These are phyloP conservation scores for Calameuta pallipes DNA, from an alignment of 2,888 invertebrate genomes.

Conservation along the genomic window DNA sequence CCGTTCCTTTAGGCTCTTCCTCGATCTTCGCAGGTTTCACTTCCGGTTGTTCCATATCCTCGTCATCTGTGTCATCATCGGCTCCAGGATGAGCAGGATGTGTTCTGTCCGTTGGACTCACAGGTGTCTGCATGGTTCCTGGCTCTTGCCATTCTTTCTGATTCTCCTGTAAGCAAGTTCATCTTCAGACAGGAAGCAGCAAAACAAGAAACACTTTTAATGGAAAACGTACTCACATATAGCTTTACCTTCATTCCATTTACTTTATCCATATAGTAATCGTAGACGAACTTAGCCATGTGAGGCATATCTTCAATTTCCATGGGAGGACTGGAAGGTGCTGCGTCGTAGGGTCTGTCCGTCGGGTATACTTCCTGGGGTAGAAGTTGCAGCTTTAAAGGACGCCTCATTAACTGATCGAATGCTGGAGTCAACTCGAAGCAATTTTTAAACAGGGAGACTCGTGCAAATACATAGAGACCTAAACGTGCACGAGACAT, in stretches of 20 bases:
- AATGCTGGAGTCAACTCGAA: conserved; percentile 97
- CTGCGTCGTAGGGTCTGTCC: conserved; percentile 68
- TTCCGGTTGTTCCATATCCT: conserved; percentile 66
- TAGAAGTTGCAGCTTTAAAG: conserved; percentile 82
- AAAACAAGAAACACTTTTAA: background rate
- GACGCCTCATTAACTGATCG: conserved; percentile 85
- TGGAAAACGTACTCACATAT: conserved; percentile 48
- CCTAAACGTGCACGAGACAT: conserved; percentile 98
- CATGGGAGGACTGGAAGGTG: conserved; percentile 68
- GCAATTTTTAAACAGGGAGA: conserved; percentile 94
- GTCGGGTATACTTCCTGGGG: conserved; percentile 86
- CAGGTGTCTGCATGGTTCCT: conserved; percentile 69
- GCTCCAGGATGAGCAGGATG: conserved; percentile 76
- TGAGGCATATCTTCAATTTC: conserved; percentile 89
- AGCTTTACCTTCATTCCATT: conserved; percentile 71
- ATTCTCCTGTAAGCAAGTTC: conserved; percentile 59
- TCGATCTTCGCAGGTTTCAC: background rate
- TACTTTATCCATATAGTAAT: conserved; percentile 86
- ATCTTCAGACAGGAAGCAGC: background rate
- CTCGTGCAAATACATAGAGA: conserved; percentile 94
- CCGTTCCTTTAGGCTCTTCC: conserved; percentile 16
- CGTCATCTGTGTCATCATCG: conserved; percentile 73
- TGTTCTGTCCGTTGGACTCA: conserved; percentile 71
- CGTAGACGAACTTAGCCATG: conserved; percentile 95
- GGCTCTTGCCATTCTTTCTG: conserved; percentile 73